phyloP scores from a whole-genome alignment of 2,113 vertebrate species.

The Pica pica region DNA sequence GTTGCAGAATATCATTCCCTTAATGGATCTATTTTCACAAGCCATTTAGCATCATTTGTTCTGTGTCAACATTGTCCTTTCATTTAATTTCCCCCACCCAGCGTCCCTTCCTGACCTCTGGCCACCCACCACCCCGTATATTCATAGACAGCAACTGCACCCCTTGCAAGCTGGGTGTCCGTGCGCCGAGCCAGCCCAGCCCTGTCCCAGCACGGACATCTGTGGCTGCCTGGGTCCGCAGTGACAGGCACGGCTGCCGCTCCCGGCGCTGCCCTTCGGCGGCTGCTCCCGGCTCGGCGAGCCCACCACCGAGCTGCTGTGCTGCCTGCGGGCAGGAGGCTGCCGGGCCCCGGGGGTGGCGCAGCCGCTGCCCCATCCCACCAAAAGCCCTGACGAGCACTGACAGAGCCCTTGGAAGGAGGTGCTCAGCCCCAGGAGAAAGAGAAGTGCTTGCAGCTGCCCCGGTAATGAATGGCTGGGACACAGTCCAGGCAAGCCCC shows the following conservation, averaged over 20 bases:
- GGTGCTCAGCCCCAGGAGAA: neutral
- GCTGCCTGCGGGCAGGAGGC: neutral
- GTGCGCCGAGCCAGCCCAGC: neutral
- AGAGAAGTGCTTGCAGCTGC: constrained; percentile 26
- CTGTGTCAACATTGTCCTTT: constrained; percentile 36
- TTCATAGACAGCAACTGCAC: neutral
- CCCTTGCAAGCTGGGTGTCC: neutral
- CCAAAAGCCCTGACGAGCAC: fast-evolving
- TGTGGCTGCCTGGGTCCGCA: neutral
- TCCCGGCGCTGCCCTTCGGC: neutral
- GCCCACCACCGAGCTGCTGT: fast-evolving
- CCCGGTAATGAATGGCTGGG: neutral
- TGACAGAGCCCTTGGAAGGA: neutral
- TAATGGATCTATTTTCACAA: constrained; percentile 47
- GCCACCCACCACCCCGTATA: constrained; percentile 9
- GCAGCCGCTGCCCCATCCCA: neutral
- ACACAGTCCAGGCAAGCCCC: neutral
- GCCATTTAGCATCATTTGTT: constrained; percentile 48
- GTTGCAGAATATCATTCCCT: constrained; percentile 2
- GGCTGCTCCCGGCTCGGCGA: neutral
- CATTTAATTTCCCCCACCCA: constrained; percentile 16
- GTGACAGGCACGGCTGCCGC: neutral
- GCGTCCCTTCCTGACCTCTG: neutral
- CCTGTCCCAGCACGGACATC: neutral
- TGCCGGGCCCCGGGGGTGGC: fast-evolving